Base-by-base conservation (phyloP, 2,113 vertebrate species). In the Myotis brandtii region DNA sequence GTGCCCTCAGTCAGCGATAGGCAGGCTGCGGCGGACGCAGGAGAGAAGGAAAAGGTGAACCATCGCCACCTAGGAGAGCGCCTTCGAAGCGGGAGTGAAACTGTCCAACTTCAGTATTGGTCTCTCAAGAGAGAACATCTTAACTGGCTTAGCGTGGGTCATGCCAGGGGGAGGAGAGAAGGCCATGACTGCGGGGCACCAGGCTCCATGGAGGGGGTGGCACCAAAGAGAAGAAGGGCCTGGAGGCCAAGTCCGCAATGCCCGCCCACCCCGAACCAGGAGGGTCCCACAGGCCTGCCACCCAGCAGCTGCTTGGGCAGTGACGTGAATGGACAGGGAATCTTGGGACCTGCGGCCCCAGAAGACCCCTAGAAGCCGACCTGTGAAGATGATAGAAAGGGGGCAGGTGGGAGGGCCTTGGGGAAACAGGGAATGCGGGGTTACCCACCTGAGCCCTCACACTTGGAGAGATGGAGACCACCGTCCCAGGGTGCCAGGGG, bases 181-280 rank as follows among this genome's bases (percentile, higher is more conserved):
- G 0, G 9, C 20, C 6, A 0, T 9, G 25, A 6, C 40, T 18
- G 16, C 52, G 6, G 2, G 3, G 46, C 12, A 16, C 25, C 0
- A 56, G 81, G 48, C 43, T 43, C 12, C n/a, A 4, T 8, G 56
- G 79, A 34, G 27, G 16, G 3, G 27, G 7, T 8, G 43, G 34
- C 56, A 40, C 20, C 17, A 3, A 13, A 34, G 2, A 64, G 37
- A 56, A 64, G 37, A 46, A 23, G 23, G 25, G 34, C 17, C 34
- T 6, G 12, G 30, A 52, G 54, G 48, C 83, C 82, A 17, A 17
- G 72, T 12, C 50, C 62, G 9, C 23, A 4, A 23, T 11, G 64
- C 72, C 34, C 7, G 2, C 40, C 9, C 70, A 16, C 21, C 84
- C 21, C 18, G 4, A n/a, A n/a, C n/a, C n/a, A n/a, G 0, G 9